These are phyloP conservation scores for Struthio camelus DNA, from an alignment of 2,113 vertebrate species.

Conservation along the genomic window DNA sequence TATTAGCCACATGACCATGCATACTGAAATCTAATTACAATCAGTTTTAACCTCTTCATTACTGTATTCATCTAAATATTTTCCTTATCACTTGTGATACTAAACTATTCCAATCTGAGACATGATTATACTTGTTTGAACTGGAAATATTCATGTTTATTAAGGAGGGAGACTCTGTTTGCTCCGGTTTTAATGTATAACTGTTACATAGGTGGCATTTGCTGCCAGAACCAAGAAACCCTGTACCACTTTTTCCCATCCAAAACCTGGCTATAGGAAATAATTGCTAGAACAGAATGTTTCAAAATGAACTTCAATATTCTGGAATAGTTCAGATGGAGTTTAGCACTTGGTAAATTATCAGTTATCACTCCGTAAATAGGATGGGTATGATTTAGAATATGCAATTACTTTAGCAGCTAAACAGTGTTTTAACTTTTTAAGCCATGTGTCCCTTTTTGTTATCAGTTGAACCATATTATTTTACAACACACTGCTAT, in stretches of 20 bases:
- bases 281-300: not conserved
- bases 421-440: conserved; percentile 33
- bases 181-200: not conserved
- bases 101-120: conserved; percentile 45
- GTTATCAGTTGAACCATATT: conserved; percentile 1
- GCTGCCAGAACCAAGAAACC: not conserved
- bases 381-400: not conserved
- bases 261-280: conserved; percentile 20
- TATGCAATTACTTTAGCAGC: not conserved
- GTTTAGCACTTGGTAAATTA: conserved; percentile 48
- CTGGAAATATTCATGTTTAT: conserved; percentile 29
- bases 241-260: not conserved
- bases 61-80: conserved; percentile 72
- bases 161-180: conserved; percentile 10
- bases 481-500: conserved; percentile 29
- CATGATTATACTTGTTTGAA: conserved; percentile 57
- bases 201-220: conserved; percentile 22
- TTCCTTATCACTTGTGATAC: conserved; percentile 44
- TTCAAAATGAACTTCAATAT: conserved; percentile 23
- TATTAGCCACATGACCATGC: conserved; percentile 90
- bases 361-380: conserved; percentile 9
- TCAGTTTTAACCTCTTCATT: conserved; percentile 83
- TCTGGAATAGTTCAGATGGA: conserved; percentile 42
- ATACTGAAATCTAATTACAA: conserved; percentile 86
- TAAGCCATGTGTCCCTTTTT: not conserved